Evolutionary conservation across 37 sponge, comb jelly and placozoan genomes (phyloP), one percentile per base, ranked within the genome.

Genomic region (Chondrilla cf. caribensis): DNA sequence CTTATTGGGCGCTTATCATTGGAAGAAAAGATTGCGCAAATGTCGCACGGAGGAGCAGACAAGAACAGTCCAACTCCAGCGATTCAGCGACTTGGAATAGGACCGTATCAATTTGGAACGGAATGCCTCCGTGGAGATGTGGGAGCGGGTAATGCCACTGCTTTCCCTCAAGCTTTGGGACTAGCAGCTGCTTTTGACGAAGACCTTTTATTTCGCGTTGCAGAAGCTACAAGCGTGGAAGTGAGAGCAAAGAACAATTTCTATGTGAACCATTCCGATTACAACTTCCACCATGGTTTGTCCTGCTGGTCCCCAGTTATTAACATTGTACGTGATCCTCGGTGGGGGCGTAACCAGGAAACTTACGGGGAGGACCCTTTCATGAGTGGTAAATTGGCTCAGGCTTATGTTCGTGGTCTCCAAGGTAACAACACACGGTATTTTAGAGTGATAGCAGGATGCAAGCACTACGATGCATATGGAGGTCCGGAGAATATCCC

Each of bases 181-280:
- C 44, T 88, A 68, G 87, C 87, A 26, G 87, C 90, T 26, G 83
- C 84, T 15, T 90, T 90, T 54, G 42, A 86, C 54, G 72, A 83
- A 19, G 81, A 90, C 33, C 38, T 90, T 18, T 22, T 86, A 1
- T 83, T 83, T 22, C 58, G 29, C 2, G 79, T 83, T 80, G 84
- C 90, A n/a, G 29, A 54, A 9, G 90, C 90, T 28, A 86, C 77
- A 3, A 75, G 81, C 77, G 65, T 72, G 70, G 90, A 90, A 82
- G 87, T 90, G n/a, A 79, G 90, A 81, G 84, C 90, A 11, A 89
- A 88, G 84, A 88, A 88, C 64, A 88, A 88, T 55, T 39, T 83
- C n/a, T 79, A 83, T 47, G 29, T 55, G 14, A 19, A 58, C 3
- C 25, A 83, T 2, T 79, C 80, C n/a, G 55, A 83, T 76, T 90